phyloP scores from a whole-genome alignment of 2,888 invertebrate species.

The Cyaniris semiargus region DNA sequence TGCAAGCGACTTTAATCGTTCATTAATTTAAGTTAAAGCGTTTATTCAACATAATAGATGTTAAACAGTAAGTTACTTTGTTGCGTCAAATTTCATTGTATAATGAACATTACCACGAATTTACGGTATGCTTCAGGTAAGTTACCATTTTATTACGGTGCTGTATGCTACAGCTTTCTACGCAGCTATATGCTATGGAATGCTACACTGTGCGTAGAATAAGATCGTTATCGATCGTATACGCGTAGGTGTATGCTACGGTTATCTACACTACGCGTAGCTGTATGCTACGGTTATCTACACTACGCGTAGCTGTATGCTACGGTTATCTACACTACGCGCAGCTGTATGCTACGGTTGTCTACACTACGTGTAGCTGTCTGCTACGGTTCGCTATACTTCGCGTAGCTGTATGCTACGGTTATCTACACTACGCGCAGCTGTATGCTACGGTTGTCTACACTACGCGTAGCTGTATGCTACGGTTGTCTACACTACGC shows the following conservation, averaged over 20 bases:
- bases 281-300: neutral
- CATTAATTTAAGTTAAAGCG: constrained; percentile 35
- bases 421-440: neutral
- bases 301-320: neutral
- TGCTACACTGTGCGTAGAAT: neutral
- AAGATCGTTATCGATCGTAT: too few relatives aligned
- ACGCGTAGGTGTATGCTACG: too few relatives aligned
- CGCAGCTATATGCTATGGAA: neutral
- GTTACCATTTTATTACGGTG: neutral
- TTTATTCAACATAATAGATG: constrained; percentile 32
- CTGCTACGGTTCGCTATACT: too few relatives aligned
- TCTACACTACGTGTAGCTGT: neutral
- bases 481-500: neutral
- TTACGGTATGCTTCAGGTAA: neutral
- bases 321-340: neutral
- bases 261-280: too few relatives aligned
- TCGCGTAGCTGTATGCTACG: too few relatives aligned
- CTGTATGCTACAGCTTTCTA: neutral
- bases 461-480: neutral
- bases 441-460: neutral
- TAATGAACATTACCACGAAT: neutral
- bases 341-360: neutral
- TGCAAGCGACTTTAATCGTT: neutral
- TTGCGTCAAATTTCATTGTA: constrained; percentile 20
- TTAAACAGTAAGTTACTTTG: constrained; percentile 30